These are phyloP conservation scores for Gambusia holbrooki DNA, from an alignment of 2,113 vertebrate species.

Conservation along the genomic window DNA sequence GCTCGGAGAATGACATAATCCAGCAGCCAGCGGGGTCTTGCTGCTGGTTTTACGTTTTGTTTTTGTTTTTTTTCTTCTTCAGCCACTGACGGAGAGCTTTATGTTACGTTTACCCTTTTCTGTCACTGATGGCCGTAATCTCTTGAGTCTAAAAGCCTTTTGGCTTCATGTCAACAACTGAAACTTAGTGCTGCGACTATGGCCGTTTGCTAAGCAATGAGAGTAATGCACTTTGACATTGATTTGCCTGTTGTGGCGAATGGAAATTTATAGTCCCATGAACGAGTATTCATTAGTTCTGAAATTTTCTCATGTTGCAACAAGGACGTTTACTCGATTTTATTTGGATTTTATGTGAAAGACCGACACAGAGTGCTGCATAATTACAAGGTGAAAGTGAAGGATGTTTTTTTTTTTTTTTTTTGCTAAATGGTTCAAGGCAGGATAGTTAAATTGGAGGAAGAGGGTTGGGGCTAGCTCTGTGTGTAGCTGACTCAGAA, in stretches of 20 bases:
- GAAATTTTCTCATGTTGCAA: neutral
- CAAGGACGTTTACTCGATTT: neutral
- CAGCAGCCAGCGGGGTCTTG: neutral
- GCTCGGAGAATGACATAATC: constrained; percentile 25
- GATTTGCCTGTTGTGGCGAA: too few species aligned
- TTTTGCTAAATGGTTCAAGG: neutral
- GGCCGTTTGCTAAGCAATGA: neutral
- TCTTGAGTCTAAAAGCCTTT: neutral
- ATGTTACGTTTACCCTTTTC: neutral
- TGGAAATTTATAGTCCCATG: too few species aligned
- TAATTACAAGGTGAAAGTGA: neutral
- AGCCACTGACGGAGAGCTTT: neutral
- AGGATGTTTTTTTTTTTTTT: too few species aligned
- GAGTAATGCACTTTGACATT: neutral
- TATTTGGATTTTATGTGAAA: neutral
- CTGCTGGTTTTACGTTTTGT: neutral
- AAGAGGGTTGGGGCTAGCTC: too few species aligned
- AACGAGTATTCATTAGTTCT: too few species aligned
- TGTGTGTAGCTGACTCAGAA: too few species aligned
- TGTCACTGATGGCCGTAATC: neutral
- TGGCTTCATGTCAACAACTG: neutral
- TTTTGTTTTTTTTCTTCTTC: neutral
- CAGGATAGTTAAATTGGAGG: neutral
- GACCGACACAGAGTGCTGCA: too few species aligned
- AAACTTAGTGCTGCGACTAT: neutral